phyloP scores from a whole-genome alignment of 2,113 vertebrate genomes.

The Tetrax tetrax region DNA sequence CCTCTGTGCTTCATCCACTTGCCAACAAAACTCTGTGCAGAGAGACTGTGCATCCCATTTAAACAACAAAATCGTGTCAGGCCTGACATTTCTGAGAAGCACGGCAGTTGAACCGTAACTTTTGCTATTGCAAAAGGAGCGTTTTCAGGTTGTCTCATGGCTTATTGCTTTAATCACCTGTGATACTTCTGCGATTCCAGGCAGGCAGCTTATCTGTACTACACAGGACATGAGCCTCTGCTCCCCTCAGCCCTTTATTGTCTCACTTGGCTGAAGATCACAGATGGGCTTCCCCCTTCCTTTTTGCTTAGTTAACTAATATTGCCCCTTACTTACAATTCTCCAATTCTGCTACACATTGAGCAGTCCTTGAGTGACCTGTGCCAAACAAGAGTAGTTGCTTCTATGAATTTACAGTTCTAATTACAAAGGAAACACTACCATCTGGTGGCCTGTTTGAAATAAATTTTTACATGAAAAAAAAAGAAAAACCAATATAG shows the following conservation, averaged over 20 bases:
- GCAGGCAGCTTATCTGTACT: background rate
- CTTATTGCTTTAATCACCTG: background rate
- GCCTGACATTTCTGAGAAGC: background rate
- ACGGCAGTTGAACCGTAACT: background rate
- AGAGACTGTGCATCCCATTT: background rate
- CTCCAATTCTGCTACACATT: background rate
- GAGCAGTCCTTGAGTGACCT: conserved; percentile 61
- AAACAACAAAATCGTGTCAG: background rate
- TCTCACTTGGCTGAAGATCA: background rate
- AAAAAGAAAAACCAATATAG: fast-evolving
- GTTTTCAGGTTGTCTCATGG: background rate
- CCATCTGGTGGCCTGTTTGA: conserved; percentile 73
- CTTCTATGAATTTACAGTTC: background rate
- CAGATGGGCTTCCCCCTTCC: background rate
- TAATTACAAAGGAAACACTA: conserved; percentile 69
- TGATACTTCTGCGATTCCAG: background rate
- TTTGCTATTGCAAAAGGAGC: background rate
- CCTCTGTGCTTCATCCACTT: background rate
- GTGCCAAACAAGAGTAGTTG: background rate
- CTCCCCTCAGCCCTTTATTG: background rate
- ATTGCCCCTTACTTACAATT: background rate
- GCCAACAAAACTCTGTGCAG: background rate
- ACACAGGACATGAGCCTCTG: background rate
- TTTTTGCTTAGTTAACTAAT: background rate
- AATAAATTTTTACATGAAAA: background rate